phyloP scores from a whole-genome alignment of 2,113 vertebrate genomes.

The Mustela nigripes region DNA sequence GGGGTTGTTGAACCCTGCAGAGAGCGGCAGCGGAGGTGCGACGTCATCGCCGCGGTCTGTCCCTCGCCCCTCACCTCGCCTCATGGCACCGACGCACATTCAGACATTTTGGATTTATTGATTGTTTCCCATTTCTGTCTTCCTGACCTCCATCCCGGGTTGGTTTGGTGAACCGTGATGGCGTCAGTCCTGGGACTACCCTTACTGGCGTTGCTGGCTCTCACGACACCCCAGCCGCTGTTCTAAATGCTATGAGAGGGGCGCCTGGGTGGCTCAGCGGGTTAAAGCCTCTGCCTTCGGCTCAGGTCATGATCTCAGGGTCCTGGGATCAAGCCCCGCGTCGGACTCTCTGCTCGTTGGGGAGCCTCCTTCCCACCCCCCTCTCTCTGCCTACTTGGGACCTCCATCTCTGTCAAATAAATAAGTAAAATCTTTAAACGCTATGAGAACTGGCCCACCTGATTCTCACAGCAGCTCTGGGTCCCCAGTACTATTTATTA shows the following conservation, averaged over 20 bases:
- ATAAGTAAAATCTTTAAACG: too few relatives aligned
- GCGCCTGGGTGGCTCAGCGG: too few relatives aligned
- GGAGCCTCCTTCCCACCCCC: too few relatives aligned
- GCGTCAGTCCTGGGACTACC: too few relatives aligned
- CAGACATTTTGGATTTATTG: background rate
- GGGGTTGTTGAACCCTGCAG: fast-evolving
- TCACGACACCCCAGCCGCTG: background rate
- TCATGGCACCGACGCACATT: background rate
- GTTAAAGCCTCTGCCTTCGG: too few relatives aligned
- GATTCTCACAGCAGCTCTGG: background rate
- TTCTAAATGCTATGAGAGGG: background rate
- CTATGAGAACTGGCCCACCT: background rate
- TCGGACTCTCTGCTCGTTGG: too few relatives aligned
- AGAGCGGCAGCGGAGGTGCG: background rate
- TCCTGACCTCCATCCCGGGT: background rate
- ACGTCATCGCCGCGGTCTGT: background rate
- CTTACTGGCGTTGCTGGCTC: background rate
- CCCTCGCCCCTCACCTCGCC: background rate
- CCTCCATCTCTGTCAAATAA: too few relatives aligned
- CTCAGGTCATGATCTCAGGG: too few relatives aligned
- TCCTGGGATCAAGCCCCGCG: too few relatives aligned
- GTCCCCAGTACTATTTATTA: background rate
- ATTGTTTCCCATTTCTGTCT: background rate
- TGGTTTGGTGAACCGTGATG: background rate
- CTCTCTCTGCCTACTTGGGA: too few relatives aligned